phyloP scores from a whole-genome alignment of 2,888 invertebrate species.

The Xylota segnis region DNA sequence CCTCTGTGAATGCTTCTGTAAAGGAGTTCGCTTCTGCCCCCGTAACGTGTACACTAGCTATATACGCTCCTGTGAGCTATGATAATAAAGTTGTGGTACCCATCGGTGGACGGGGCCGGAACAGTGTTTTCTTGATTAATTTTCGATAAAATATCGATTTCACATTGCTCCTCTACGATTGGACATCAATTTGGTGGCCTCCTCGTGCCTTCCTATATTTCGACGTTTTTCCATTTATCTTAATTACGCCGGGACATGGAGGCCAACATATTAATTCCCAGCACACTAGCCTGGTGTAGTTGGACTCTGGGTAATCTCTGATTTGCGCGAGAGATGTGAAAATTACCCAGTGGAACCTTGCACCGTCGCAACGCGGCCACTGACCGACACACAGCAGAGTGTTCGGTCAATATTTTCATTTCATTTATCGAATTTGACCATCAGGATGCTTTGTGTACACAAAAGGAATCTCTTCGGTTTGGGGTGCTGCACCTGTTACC shows the following conservation, averaged over 20 bases:
- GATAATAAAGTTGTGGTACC: slow-evolving; percentile 49
- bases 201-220: slow-evolving; percentile 37
- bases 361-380: not conserved
- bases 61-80: slow-evolving; percentile 53
- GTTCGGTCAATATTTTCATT: slow-evolving; percentile 67
- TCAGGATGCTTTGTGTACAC: slow-evolving; percentile 64
- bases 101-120: not conserved
- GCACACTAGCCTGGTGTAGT: slow-evolving; percentile 10
- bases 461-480: slow-evolving; percentile 44
- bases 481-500: slow-evolving; percentile 53
- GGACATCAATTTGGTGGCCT: slow-evolving; percentile 35
- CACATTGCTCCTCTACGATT: slow-evolving; percentile 55
- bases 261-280: slow-evolving; percentile 66
- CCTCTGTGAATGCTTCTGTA: slow-evolving; percentile 16
- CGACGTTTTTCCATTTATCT: slow-evolving; percentile 70
- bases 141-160: slow-evolving; percentile 68
- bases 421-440: slow-evolving; percentile 68
- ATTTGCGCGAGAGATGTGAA: slow-evolving; percentile 38
- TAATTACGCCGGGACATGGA: slow-evolving; percentile 70
- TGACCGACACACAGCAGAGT: slow-evolving; percentile 2
- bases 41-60: no score
- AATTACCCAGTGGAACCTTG: slow-evolving; percentile 25
- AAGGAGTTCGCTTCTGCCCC: slow-evolving; percentile 2
- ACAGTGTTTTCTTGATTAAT: slow-evolving; percentile 58
- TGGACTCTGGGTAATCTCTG: slow-evolving; percentile 16